Evolutionary conservation across 2,888 invertebrate species (phyloP), one percentile per base, ranked within the genome.

Genomic region (Formica aserva): DNA sequence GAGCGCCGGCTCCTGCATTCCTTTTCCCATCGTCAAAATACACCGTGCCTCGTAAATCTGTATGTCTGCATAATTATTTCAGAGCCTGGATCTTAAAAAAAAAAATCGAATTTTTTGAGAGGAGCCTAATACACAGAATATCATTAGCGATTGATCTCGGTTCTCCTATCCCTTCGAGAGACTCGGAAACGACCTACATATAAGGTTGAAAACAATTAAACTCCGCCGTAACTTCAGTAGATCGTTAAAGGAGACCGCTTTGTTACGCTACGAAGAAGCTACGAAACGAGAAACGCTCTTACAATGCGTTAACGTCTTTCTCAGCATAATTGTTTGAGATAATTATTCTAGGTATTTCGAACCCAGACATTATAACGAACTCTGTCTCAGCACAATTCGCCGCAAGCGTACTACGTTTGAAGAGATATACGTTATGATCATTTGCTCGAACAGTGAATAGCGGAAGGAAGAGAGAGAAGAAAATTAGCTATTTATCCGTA

Each of bases 321-420:
- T 55, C 45, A 48, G 77, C 57, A 71, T 82, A 88, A 88, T 87
- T 84, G 81, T 85, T 84, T 72, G 72, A 84, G 84, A 85, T 87
- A 87, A 87, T 87, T 82, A 83, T 87, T 65, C 38, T 55, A 62
- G 72, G 60, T 60, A 84, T 84, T 86, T 85, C 80, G 77, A 69
- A 62, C 18, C 60, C 69, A 71, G 65, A 78, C 41, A 71, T 75
- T 52, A 15, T 60, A 26, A 57, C 26, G 41, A 65, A 60, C 62
- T 69, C 18, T 62, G 29, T 18, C 26, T 29, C 15, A 29, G 60
- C 60, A 8, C 13, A 62, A 29, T 62, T 18, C 29, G 29, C 60
- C 26, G 60, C 15, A 29, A 26, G 60, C 8, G 29, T 29, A 60
- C 22, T 15, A 60, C 6, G 60, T 60, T 62, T 8, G 15, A 29